A percentile compares a stretch with the other conserved stretches of the same genome.
Evolutionary conservation across 2,888 invertebrate genomes (phyloP).

Genomic region (Tetramorium bicarinatum): DNA sequence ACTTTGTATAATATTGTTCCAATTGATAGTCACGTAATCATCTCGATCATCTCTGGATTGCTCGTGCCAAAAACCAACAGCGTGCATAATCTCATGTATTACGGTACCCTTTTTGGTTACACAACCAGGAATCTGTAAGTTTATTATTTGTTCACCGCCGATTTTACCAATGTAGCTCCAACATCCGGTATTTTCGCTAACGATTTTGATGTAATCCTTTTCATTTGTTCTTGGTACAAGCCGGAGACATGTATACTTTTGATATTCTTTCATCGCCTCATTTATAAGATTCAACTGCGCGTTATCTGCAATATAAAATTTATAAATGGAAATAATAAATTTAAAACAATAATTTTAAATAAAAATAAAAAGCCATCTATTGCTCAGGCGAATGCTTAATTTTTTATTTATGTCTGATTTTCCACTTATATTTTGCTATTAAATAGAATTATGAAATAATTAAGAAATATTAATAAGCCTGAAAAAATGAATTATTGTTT

Average conservation of each 20-base stretch:
- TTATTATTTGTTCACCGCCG: neutral
- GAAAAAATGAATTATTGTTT: neutral
- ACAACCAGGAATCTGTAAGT: slow-evolving; percentile 1
- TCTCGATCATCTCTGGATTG: neutral
- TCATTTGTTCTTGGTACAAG: neutral
- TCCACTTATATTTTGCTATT: neutral
- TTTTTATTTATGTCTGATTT: neutral
- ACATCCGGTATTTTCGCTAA: neutral
- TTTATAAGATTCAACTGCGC: neutral
- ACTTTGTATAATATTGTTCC: neutral
- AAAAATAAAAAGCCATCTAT: neutral
- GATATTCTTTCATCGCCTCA: neutral
- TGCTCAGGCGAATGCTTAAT: neutral
- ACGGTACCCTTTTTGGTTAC: neutral
- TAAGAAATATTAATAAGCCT: neutral
- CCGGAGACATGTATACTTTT: neutral
- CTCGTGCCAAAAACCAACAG: slow-evolving; percentile 3
- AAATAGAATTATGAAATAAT: neutral
- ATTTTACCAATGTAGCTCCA: neutral
- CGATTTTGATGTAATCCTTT: neutral
- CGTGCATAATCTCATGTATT: slow-evolving; percentile 14
- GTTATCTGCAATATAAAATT: neutral
- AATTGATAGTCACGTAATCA: neutral
- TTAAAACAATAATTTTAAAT: neutral
- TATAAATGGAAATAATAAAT: neutral